Evolutionary conservation across 2,888 invertebrate species (phyloP), one percentile per base, ranked within the genome.

Genomic region (Pollenia labialis): DNA sequence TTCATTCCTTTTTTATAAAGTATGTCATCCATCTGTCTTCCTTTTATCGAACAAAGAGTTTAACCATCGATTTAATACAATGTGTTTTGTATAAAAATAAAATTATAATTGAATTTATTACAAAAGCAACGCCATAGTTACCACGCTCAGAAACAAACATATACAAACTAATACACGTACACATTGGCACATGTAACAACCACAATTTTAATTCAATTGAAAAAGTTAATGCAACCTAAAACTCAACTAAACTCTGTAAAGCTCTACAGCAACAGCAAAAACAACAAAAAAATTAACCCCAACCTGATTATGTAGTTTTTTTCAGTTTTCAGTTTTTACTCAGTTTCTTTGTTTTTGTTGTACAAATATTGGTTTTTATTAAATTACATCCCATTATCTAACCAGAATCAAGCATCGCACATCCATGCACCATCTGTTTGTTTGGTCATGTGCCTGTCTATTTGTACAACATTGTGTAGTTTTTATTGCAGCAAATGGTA

Each of bases 31-130:
- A 75, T 68, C 52, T 54, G 32, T 48, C 44, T 62, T 2, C 52
- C 60, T 50, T 52, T 68, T 72, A 60, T 46, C 56, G 2, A 12
- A 48, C 54, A 60, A 60, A 52, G 32, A 60, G 50, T n/a, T 81
- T 32, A 14, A n/a, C 60, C 16, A 50, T 40, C 71, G 40, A 48
- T 62, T 52, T 48, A 58, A 52, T 60, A 44, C 42, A 76, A 82
- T 82, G 60, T 69, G 46, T 79, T 74, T 68, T 14, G 66, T 69
- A 42, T 52, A 40, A 76, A 74, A 87, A 58, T 60, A 50, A 77
- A 69, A 81, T 81, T 84, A 62, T 87, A 87, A 87, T 87, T 84
- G 74, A 84, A 84, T 87, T 81, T 74, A 81, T 84, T 84, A 66
- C 52, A 62, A 82, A 71, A 83, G 58, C 23, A 64, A 58, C 69